Percentiles rank a stretch among this genome's conserved stretches.
Conservation (phyloP, 2,888 invertebrate genomes). For the Ormia ochracea region DNA sequence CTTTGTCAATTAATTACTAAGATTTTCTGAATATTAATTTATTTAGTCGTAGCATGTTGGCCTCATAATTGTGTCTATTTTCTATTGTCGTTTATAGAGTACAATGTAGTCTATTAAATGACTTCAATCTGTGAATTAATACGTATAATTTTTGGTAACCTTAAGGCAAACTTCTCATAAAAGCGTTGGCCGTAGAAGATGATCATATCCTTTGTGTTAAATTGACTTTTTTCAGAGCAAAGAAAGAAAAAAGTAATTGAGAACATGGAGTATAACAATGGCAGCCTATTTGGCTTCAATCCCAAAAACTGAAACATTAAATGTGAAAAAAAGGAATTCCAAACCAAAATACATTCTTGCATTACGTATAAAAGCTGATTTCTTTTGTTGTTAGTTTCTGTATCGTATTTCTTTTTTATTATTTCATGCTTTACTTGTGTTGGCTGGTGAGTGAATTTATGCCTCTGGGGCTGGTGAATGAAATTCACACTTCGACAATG, state of each 20-base stretch:
- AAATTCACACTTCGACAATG: conserved; percentile 64
- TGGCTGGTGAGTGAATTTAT: conserved; percentile 58
- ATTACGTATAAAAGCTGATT: conserved; percentile 2
- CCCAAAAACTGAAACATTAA: conserved; percentile 45
- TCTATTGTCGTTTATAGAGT: background rate
- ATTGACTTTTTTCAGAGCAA: conserved; percentile 38
- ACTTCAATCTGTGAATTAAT: background rate
- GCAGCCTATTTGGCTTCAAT: conserved; percentile 54
- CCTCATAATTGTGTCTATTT: background rate
- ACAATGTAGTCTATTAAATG: background rate
- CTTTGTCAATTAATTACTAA: background rate
- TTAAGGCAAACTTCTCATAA: conserved; percentile 8
- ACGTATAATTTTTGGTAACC: background rate
- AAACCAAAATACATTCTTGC: conserved; percentile 24
- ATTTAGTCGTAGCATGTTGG: background rate
- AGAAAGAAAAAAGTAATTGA: no score
- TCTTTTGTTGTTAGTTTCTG: conserved; percentile 9
- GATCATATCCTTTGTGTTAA: conserved; percentile 33
- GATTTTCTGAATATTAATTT: background rate
- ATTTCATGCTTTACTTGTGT: background rate
- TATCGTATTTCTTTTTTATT: background rate
- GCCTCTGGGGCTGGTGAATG: conserved; percentile 57
- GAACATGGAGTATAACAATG: conserved; percentile 22
- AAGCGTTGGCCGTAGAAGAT: background rate
- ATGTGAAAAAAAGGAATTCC: conserved; percentile 16